Evolutionary conservation across 1,140 invertebrate species (phyloP).

Genomic region (Globodera rostochiensis): DNA sequence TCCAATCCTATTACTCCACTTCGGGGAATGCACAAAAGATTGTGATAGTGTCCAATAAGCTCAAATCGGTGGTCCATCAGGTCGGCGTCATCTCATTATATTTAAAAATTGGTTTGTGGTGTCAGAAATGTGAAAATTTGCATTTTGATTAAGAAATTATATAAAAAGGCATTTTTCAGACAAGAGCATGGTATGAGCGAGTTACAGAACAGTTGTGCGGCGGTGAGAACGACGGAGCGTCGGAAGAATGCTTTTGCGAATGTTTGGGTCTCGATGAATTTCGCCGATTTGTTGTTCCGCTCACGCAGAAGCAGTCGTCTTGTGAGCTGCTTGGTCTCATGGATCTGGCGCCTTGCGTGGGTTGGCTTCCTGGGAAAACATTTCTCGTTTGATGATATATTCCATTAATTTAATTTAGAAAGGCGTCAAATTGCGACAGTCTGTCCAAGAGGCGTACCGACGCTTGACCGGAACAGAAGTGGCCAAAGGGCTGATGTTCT

Average conservation of each 20-base stretch:
- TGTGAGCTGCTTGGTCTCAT: conserved; percentile 18
- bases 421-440: conserved; percentile 7
- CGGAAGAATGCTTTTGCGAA: conserved; percentile 35
- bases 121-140: background rate
- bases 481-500: conserved; percentile 40
- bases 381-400: background rate
- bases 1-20: conserved; percentile 44
- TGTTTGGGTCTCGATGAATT: conserved; percentile 27
- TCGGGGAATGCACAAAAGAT: conserved; percentile 30
- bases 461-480: conserved; percentile 25
- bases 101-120: background rate
- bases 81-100: conserved; percentile 24
- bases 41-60: conserved; percentile 32
- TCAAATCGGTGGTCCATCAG: conserved; percentile 47
- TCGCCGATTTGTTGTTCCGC: conserved; percentile 12
- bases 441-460: conserved; percentile 7
- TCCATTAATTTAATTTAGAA: background rate
- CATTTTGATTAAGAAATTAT: background rate
- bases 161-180: background rate
- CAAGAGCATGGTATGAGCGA: background rate
- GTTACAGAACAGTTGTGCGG: conserved; percentile 24
- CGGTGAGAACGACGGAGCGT: conserved; percentile 22
- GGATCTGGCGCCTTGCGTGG: conserved; percentile 33
- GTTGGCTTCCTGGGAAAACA: conserved; percentile 12
- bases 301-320: conserved; percentile 18